Evolutionary conservation across 2,113 vertebrate species (phyloP).

Genomic region (Nettapus auritus): DNA sequence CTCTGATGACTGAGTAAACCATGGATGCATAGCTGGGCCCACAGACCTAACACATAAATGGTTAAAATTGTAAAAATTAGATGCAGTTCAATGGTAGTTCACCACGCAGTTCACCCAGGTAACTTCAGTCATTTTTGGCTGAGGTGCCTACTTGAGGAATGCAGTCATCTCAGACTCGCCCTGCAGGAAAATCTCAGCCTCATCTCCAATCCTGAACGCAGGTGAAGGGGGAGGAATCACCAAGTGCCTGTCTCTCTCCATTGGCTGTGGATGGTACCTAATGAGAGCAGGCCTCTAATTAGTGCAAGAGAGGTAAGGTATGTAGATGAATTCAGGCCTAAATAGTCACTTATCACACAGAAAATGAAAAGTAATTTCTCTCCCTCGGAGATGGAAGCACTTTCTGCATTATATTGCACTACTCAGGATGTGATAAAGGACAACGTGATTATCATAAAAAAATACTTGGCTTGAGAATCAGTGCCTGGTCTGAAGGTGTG

Average conservation of each 20-base stretch:
- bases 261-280: background rate
- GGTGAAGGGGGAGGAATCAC: background rate
- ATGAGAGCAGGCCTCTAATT: background rate
- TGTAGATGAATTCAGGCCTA: background rate
- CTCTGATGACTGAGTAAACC: background rate
- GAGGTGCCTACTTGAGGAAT: background rate
- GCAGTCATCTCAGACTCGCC: background rate
- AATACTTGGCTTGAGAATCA: background rate
- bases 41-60: background rate
- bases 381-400: background rate
- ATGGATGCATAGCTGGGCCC: background rate
- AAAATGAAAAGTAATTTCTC: constrained; percentile 27
- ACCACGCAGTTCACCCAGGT: background rate
- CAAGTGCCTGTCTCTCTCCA: background rate
- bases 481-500: background rate
- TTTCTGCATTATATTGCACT: background rate
- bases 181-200: background rate
- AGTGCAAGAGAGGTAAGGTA: background rate
- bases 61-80: background rate
- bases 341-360: background rate
- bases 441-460: background rate
- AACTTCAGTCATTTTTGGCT: background rate
- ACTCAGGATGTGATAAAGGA: background rate
- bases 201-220: background rate
- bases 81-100: too few species aligned